Base-by-base conservation (phyloP, 2,113 vertebrate species). In the Cyprinodon brontotheroides region DNA sequence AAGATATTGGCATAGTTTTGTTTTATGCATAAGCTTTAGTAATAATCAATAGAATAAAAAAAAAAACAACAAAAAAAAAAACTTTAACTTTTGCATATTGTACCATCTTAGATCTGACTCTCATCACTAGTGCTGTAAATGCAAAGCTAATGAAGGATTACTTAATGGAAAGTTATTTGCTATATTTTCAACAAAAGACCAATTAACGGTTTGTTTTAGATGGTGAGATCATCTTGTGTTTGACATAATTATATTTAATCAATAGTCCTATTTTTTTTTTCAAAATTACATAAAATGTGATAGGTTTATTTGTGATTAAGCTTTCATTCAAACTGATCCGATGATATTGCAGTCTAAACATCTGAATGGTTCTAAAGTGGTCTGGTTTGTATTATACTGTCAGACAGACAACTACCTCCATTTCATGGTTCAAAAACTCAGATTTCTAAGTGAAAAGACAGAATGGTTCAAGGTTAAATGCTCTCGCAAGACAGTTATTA, bases 401-500 rank as follows among this genome's bases (percentile, higher is more conserved):
- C 77, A 88, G 65, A 76, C 68, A 77, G 79, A 90, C 86, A 85
- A 82, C 87, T 87, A 71, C 84, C 80, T 91, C 89, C 57, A 92
- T 93, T 94, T 91, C 90, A 92, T 87, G 90, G 92, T 90, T 92
- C 89, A 90, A 86, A 77, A 85, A 76, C 77, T 89, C 71, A 61
- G 80, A 68, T 88, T 89, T 89, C 83, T 90, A 78, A 88, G 83
- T 84, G 80, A 80, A 81, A 86, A 89, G 87, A 89, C 89, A 89
- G 87, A 91, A 87, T 87, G 84, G 88, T 86, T 91, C 76, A 89
- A 91, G 92, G 90, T 92, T 91, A 92, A 93, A 92, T 75, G 88
- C 78, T 86, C 85, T 79, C 77, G 86, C 84, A 70, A 84, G 85
- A 84, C 83, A 79, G 78, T 92, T 85, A 92, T 93, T 93, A 92